phyloP scores from a whole-genome alignment of 2,113 vertebrate species.

The Sphaerodactylus townsendi region DNA sequence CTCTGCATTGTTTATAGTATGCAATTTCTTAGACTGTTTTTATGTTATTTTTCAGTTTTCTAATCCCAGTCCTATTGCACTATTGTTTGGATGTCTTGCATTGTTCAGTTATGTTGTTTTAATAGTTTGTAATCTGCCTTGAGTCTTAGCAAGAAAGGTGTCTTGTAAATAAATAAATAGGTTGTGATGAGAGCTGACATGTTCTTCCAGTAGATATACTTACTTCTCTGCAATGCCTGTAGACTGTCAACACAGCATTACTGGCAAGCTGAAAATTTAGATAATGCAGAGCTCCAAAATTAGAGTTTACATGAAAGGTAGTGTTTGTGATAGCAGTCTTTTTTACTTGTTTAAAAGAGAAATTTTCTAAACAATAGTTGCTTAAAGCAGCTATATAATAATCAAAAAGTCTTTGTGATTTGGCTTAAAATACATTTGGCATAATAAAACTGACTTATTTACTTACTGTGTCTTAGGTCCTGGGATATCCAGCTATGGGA shows the following conservation, averaged over 20 bases:
- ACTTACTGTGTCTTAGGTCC: conserved; percentile 74
- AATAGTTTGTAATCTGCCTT: too few relatives aligned
- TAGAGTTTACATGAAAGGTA: neutral
- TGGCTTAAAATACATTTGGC: conserved; percentile 33
- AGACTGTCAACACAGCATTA: neutral
- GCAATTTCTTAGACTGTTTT: too few relatives aligned
- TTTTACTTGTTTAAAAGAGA: neutral
- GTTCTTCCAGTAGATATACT: neutral
- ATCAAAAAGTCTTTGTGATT: conserved; percentile 13
- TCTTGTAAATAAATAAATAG: too few relatives aligned
- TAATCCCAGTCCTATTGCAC: too few relatives aligned
- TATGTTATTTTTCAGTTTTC: too few relatives aligned
- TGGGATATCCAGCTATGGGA: conserved; percentile 86
- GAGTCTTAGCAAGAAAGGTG: too few relatives aligned
- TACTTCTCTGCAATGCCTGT: neutral
- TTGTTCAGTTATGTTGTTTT: too few relatives aligned
- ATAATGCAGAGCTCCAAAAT: neutral
- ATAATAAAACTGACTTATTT: conserved; percentile 42
- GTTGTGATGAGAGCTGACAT: neutral
- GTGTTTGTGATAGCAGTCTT: neutral
- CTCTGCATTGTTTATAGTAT: too few relatives aligned
- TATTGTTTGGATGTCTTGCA: too few relatives aligned
- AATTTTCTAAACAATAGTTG: neutral
- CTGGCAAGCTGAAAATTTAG: neutral
- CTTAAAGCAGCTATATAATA: neutral